phyloP scores from a whole-genome alignment of 2,113 vertebrate species.

The Falco punctatus region DNA sequence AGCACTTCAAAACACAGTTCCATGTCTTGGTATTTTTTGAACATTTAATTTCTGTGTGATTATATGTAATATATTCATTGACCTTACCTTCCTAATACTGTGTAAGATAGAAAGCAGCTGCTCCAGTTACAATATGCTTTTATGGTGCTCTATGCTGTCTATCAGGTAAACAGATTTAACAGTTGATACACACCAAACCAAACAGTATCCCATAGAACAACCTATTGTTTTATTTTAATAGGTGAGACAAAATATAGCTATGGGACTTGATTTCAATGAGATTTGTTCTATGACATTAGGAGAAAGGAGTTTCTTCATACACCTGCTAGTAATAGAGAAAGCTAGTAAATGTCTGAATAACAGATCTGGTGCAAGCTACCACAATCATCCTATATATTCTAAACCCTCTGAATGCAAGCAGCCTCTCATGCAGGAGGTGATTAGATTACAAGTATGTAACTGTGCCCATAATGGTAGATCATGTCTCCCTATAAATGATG shows the following conservation, averaged over 20 bases:
- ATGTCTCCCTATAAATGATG: not conserved
- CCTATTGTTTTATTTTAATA: not conserved
- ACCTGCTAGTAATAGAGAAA: not conserved
- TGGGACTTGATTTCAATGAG: not conserved
- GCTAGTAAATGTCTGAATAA: not conserved
- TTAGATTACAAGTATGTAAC: not conserved
- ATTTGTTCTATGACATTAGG: not conserved
- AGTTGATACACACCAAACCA: not conserved
- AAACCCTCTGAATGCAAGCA: not conserved
- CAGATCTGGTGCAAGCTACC: not conserved
- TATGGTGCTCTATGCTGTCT: not conserved
- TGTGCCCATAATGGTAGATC: not conserved
- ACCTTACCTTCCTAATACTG: not conserved
- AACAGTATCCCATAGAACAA: not conserved
- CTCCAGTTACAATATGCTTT: not conserved
- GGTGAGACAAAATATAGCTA: not conserved
- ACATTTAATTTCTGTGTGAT: not conserved
- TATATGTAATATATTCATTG: not conserved
- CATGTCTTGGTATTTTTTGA: not conserved
- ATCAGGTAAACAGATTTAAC: not conserved
- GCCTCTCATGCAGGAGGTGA: not conserved
- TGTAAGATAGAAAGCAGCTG: not conserved
- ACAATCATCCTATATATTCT: not conserved
- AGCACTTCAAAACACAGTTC: not conserved
- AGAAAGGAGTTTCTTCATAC: not conserved